Evolutionary conservation across 2,888 invertebrate species (phyloP).

Genomic region (Epistrophe grossulariae): DNA sequence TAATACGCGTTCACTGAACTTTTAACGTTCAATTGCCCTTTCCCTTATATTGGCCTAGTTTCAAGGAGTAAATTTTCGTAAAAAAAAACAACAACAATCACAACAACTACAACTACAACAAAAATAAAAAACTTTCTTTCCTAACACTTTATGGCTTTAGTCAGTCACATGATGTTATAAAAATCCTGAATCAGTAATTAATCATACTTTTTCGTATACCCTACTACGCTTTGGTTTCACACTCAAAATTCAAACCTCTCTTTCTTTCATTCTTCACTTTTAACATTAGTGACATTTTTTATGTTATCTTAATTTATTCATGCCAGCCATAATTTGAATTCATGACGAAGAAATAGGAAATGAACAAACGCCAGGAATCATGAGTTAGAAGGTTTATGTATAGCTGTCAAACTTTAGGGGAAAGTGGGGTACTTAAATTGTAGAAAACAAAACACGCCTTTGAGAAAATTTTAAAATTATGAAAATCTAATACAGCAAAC

Average conservation of each 20-base stretch:
- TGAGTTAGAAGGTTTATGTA: not conserved
- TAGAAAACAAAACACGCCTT: too few species aligned
- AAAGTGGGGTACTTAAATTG: not conserved
- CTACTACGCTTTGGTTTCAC: slow-evolving; percentile 12
- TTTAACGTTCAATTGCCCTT: not conserved
- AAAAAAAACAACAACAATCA: too few species aligned
- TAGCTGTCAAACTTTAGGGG: not conserved
- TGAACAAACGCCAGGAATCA: slow-evolving; percentile 11
- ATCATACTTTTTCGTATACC: slow-evolving; percentile 66
- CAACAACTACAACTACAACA: not conserved
- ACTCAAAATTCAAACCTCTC: not conserved
- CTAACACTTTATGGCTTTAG: slow-evolving; percentile 44
- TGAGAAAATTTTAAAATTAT: too few species aligned
- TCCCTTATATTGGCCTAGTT: not conserved
- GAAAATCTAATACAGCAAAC: too few species aligned
- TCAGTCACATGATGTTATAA: slow-evolving; percentile 69
- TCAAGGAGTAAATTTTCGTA: not conserved
- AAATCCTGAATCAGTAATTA: slow-evolving; percentile 69
- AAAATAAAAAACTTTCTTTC: slow-evolving; percentile 4
- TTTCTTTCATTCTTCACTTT: not conserved
- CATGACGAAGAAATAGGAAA: slow-evolving; percentile 45
- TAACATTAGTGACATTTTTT: slow-evolving; percentile 12
- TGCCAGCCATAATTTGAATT: slow-evolving; percentile 66
- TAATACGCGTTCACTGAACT: slow-evolving; percentile 9
- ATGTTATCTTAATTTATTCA: slow-evolving; percentile 75